Conservation (phyloP, 2,888 invertebrate species). For the Rhamphomyia laevipes region DNA sequence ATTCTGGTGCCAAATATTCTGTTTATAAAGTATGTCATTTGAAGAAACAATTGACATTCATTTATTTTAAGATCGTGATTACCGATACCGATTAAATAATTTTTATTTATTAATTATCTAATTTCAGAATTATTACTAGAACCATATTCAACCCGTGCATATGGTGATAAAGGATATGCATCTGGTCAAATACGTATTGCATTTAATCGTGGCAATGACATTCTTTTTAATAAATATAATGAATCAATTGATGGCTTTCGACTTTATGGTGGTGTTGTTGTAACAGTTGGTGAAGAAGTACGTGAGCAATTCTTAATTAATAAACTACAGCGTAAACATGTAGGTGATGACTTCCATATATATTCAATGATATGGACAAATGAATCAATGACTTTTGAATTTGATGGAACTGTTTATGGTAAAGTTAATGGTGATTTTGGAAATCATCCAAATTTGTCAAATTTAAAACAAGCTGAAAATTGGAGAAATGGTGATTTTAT, state of each 20-base stretch:
- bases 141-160: background rate
- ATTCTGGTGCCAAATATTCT: too few species aligned
- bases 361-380: constrained; percentile 55
- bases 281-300: background rate
- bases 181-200: background rate
- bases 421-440: background rate
- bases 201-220: background rate
- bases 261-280: background rate
- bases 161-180: background rate
- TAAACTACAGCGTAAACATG: background rate
- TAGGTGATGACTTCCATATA: constrained; percentile 47
- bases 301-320: background rate
- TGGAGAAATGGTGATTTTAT: background rate
- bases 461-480: background rate
- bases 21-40: too few species aligned
- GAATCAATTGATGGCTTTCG: background rate
- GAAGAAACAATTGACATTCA: too few species aligned
- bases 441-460: background rate
- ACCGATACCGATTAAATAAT: too few species aligned
- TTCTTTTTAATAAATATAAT: background rate
- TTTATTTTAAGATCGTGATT: too few species aligned
- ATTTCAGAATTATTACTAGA: background rate
- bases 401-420: constrained; percentile 46
- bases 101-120: too few species aligned
- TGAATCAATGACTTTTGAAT: constrained; percentile 24